Evolutionary conservation across 2,797 vertebrate species (phyloP).

Genomic region (Gadopsis marmoratus): DNA sequence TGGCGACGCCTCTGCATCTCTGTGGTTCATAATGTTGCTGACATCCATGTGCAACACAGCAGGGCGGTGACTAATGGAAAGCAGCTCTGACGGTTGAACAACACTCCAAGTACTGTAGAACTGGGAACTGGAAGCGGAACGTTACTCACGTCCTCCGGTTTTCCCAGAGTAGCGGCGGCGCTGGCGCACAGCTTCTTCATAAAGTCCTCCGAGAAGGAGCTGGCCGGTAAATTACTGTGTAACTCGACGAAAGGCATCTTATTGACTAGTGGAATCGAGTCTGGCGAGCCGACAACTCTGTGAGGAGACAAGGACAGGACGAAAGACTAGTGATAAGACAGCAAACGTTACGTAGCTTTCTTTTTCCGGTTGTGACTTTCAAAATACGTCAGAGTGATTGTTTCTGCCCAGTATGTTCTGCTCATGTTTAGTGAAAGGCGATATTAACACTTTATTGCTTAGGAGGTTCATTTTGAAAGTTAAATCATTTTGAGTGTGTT

Average conservation of each 20-base stretch:
- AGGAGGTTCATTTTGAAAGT: too few relatives aligned
- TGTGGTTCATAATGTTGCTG: too few relatives aligned
- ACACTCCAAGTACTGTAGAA: too few relatives aligned
- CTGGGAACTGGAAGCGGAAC: too few relatives aligned
- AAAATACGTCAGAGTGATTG: background rate
- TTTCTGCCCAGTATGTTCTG: background rate
- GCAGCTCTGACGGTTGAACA: too few relatives aligned
- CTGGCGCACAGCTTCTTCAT: constrained; percentile 80
- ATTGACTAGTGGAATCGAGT: fast-evolving
- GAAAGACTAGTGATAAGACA: fast-evolving
- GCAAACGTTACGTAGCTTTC: background rate
- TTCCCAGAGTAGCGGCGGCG: constrained; percentile 84
- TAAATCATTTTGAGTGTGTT: too few relatives aligned
- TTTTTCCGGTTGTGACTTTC: constrained; percentile 34
- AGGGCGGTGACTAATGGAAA: too few relatives aligned
- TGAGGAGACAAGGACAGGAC: background rate
- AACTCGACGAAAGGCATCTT: constrained; percentile 89
- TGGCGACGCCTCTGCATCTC: too few relatives aligned
- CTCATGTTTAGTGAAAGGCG: background rate
- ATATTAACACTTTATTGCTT: too few relatives aligned
- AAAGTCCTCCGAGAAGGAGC: constrained; percentile 82
- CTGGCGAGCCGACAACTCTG: background rate
- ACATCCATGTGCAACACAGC: too few relatives aligned
- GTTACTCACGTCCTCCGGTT: constrained; percentile 85
- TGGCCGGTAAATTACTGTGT: constrained; percentile 84